These are phyloP conservation scores for Apogon hyalosoma DNA, from an alignment of 2,797 vertebrate species.

Conservation along the genomic window DNA sequence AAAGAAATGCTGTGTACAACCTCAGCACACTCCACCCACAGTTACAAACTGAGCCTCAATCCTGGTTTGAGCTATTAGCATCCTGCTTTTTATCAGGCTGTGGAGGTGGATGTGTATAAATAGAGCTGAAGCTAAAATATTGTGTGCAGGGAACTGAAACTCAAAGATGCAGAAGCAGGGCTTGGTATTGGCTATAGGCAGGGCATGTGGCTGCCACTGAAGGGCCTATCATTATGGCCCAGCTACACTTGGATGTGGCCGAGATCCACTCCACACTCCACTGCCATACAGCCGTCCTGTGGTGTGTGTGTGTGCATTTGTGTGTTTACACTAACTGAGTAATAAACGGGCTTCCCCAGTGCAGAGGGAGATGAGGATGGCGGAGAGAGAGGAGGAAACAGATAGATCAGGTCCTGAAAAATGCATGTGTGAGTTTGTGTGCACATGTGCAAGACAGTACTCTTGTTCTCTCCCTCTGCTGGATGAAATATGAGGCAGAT, in stretches of 20 bases:
- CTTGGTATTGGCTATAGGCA: conserved; percentile 41
- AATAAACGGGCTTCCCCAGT: conserved; percentile 64
- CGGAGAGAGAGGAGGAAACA: conserved; percentile 9
- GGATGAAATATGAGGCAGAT: conserved; percentile 81
- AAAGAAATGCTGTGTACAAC: conserved; percentile 1
- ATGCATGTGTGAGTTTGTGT: conserved; percentile 37
- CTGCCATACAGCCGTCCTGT: conserved; percentile 46
- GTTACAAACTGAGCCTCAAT: conserved; percentile 27
- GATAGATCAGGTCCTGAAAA: conserved; percentile 50
- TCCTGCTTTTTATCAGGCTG: conserved; percentile 52
- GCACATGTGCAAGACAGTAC: conserved; percentile 15
- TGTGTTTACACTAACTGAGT: conserved; percentile 59
- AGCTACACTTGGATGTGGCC: conserved; percentile 74
- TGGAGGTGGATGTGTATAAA: conserved; percentile 68
- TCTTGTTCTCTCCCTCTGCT: conserved; percentile 32
- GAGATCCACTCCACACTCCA: conserved; percentile 52
- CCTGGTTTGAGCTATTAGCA: conserved; percentile 38
- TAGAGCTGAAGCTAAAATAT: conserved; percentile 42
- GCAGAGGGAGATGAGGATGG: conserved; percentile 21
- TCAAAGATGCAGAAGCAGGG: conserved; percentile 34
- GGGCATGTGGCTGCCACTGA: conserved; percentile 35
- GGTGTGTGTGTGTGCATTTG: conserved; percentile 37
- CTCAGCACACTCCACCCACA: conserved; percentile 18
- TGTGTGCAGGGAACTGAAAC: conserved; percentile 13
- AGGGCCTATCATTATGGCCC: conserved; percentile 80